These are phyloP conservation scores for Pollenia angustigena DNA, from an alignment of 2,888 invertebrate species.

Conservation along the genomic window DNA sequence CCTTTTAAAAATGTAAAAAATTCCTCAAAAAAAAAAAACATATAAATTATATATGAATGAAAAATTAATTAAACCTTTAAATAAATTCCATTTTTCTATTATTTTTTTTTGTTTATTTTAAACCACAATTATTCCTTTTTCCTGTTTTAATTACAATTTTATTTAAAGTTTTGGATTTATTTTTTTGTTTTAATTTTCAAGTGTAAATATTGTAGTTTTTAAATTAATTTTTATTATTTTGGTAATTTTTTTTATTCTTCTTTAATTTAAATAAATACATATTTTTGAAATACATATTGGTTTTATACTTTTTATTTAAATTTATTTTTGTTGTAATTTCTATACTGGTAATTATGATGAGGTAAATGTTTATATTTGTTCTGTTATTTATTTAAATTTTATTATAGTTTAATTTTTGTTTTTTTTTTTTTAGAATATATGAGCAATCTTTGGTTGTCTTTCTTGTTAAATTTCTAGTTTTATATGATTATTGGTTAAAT, in stretches of 20 bases:
- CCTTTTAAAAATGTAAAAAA: no score
- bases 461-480: constrained; percentile 37
- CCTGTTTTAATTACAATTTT: not conserved
- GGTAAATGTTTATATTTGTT: constrained; percentile 71
- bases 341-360: constrained; percentile 63
- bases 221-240: constrained; percentile 3
- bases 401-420: not conserved
- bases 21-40: no score
- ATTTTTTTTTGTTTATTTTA: not conserved
- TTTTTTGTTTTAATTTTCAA: constrained; percentile 47
- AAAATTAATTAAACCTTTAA: no score
- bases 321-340: constrained; percentile 32
- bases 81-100: not conserved
- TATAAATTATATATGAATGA: no score
- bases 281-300: constrained; percentile 52
- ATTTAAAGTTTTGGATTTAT: constrained; percentile 10
- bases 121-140: not conserved
- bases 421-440: constrained; percentile 66
- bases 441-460: constrained; percentile 69
- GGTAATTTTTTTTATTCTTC: constrained; percentile 13
- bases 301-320: constrained; percentile 17
- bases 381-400: constrained; percentile 53
- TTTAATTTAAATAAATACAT: constrained; percentile 42
- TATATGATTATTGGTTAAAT: constrained; percentile 47
- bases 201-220: constrained; percentile 54